Conservation (phyloP, 2,113 vertebrate genomes). For the Calidris pugnax region DNA sequence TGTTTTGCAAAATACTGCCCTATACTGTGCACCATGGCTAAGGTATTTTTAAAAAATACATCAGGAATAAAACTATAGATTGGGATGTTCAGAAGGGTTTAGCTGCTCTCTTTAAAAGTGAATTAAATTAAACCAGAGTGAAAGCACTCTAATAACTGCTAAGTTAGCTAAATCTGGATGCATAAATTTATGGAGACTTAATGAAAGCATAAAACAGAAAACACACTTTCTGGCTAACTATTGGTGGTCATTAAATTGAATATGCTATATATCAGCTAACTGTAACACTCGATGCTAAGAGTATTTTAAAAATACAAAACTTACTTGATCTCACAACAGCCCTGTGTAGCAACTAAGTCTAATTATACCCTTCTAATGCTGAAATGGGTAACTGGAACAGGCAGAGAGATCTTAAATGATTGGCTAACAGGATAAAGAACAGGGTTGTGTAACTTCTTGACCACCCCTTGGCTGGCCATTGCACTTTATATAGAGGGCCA, state of each 20-base stretch:
- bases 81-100: not conserved
- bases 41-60: not conserved
- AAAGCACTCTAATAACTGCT: not conserved
- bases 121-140: not conserved
- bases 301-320: not conserved
- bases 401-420: not conserved
- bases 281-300: not conserved
- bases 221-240: not conserved
- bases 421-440: not conserved
- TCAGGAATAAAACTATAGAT: not conserved
- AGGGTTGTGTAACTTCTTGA: not conserved
- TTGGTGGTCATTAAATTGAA: not conserved
- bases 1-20: not conserved
- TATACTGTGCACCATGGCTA: not conserved
- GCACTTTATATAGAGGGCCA: not conserved
- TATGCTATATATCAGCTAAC: not conserved
- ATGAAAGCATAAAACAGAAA: not conserved
- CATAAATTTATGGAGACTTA: not conserved
- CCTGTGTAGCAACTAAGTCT: not conserved
- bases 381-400: not conserved
- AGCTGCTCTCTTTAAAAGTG: not conserved
- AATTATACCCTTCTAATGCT: not conserved
- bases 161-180: not conserved
- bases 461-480: not conserved
- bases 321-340: not conserved